A percentile compares a stretch with the other conserved stretches of the same genome.
Conservation (phyloP, 2,888 invertebrate species). For the Polietes domitor region DNA sequence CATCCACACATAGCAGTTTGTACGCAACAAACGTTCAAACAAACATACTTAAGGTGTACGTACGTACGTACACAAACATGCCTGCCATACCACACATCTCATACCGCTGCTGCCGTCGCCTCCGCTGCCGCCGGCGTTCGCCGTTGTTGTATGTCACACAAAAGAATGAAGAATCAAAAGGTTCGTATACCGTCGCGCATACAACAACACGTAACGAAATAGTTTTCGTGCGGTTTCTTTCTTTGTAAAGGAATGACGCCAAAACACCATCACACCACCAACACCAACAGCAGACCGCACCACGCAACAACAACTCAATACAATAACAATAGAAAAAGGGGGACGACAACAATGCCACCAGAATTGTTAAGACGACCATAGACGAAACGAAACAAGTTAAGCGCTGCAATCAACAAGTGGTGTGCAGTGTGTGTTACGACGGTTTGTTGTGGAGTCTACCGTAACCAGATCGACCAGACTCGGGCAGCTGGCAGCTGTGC, state of each 20-base stretch:
- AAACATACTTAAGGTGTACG: background rate
- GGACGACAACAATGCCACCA: background rate
- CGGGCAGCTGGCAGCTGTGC: background rate
- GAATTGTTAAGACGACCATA: background rate
- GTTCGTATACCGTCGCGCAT: background rate
- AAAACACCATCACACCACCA: conserved; percentile 22
- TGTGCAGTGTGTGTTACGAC: background rate
- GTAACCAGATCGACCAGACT: background rate
- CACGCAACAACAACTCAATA: conserved; percentile 13
- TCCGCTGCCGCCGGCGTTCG: background rate
- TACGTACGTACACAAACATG: background rate
- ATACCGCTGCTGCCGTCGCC: background rate
- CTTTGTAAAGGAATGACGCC: conserved; percentile 47
- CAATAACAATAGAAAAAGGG: background rate
- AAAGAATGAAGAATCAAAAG: too few relatives aligned
- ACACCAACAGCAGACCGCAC: too few relatives aligned
- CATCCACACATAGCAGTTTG: too few relatives aligned
- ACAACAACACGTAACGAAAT: conserved; percentile 31
- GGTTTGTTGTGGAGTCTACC: background rate
- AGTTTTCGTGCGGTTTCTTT: conserved; percentile 47
- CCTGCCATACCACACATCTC: background rate
- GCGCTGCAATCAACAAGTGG: conserved; percentile 14
- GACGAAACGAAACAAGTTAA: conserved; percentile 17
- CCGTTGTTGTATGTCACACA: background rate
- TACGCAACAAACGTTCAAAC: background rate